Conservation (phyloP, 2,888 invertebrate species). For the Rhagonycha lutea region DNA sequence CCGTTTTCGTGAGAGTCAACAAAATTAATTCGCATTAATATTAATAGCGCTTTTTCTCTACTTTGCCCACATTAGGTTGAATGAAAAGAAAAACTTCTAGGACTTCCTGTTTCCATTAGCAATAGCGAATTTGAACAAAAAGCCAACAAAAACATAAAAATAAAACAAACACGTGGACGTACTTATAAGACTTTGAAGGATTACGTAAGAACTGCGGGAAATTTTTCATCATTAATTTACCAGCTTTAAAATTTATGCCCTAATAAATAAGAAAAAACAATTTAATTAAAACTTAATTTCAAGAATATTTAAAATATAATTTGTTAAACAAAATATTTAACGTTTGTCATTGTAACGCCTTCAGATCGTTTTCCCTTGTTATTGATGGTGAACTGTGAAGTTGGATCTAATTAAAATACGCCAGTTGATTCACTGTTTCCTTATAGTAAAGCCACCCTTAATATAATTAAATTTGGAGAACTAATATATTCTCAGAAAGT, state of each 20-base stretch:
- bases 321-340: conserved; percentile 21
- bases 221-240: not conserved
- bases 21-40: conserved; percentile 12
- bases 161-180: not conserved
- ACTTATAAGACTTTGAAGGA: not conserved
- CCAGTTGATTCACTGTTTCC: conserved; percentile 31
- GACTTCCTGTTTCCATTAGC: conserved; percentile 8
- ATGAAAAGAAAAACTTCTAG: conserved; percentile 3
- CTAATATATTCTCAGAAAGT: conserved; percentile 24
- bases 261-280: conserved; percentile 11
- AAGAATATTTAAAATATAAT: conserved; percentile 18
- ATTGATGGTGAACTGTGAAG: conserved; percentile 36
- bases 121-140: not conserved
- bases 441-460: conserved; percentile 26
- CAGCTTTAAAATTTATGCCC: not conserved
- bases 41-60: conserved; percentile 9
- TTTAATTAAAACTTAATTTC: conserved; percentile 33
- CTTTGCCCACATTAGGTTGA: not conserved
- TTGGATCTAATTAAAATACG: conserved; percentile 37
- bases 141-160: not conserved
- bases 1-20: conserved; percentile 9
- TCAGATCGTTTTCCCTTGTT: conserved; percentile 36
- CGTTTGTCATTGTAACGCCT: conserved; percentile 25
- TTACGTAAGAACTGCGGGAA: not conserved
- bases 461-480: conserved; percentile 32